Percentiles rank a stretch among this genome's conserved stretches.
Evolutionary conservation across 2,888 invertebrate species (phyloP).

Genomic region (Clivina fossor): DNA sequence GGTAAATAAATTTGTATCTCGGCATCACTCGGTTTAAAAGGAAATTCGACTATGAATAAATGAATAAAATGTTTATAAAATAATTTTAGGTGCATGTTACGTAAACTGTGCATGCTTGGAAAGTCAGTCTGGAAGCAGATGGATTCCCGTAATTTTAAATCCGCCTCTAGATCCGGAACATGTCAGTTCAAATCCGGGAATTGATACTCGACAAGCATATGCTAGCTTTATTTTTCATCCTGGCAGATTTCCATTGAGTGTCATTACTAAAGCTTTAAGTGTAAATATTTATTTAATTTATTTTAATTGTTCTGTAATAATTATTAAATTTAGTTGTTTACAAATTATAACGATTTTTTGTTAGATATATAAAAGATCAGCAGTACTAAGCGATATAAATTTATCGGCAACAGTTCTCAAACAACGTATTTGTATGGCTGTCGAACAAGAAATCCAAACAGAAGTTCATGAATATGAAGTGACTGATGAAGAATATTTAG

Average conservation of each 20-base stretch:
- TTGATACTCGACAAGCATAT: conserved; percentile 73
- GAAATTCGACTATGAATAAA: too few species aligned
- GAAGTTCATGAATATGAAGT: conserved; percentile 70
- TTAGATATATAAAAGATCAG: conserved; percentile 67
- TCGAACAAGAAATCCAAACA: conserved; percentile 73
- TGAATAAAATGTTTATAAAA: too few species aligned
- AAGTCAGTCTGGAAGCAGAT: conserved; percentile 50
- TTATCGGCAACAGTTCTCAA: conserved; percentile 60
- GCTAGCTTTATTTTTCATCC: conserved; percentile 80
- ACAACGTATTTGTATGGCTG: conserved; percentile 70
- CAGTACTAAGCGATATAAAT: conserved; percentile 57
- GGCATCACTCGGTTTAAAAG: too few species aligned
- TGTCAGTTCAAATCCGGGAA: conserved; percentile 59
- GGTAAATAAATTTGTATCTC: too few species aligned
- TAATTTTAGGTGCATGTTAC: conserved; percentile 47
- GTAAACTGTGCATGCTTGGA: conserved; percentile 48
- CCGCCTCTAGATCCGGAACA: conserved; percentile 66
- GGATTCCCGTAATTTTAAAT: conserved; percentile 69
- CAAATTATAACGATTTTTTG: conserved; percentile 37
- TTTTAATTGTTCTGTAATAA: too few species aligned
- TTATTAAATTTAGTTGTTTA: too few species aligned
- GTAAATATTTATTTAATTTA: too few species aligned
- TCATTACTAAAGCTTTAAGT: conserved; percentile 81
- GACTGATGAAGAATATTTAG: conserved; percentile 72
- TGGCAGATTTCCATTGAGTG: conserved; percentile 79